Conservation (phyloP, 2,113 vertebrate genomes). For the Raja brachyura region DNA sequence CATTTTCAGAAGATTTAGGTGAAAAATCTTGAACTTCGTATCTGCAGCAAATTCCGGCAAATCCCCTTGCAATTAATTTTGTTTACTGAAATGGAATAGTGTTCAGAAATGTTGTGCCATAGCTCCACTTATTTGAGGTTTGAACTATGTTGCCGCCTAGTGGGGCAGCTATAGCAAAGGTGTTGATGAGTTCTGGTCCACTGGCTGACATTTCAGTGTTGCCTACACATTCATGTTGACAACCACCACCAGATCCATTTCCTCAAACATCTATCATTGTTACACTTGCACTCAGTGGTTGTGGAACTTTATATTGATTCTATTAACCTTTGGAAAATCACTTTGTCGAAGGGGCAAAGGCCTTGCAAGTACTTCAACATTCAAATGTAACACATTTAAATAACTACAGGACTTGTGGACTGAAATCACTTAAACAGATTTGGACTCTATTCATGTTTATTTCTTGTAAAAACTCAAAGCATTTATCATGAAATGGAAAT, state of each 20-base stretch:
- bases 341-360: neutral
- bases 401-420: neutral
- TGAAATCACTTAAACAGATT: neutral
- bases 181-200: neutral
- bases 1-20: too few relatives aligned
- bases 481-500: neutral
- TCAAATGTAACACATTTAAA: neutral
- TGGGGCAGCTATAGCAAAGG: neutral
- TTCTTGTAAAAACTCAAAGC: neutral
- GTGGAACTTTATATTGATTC: neutral
- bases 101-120: too few relatives aligned
- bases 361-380: neutral
- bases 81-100: too few relatives aligned
- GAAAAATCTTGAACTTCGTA: too few relatives aligned
- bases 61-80: too few relatives aligned
- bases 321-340: neutral
- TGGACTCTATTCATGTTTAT: neutral
- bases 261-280: constrained; percentile 8
- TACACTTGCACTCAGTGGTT: neutral
- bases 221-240: neutral
- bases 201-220: neutral
- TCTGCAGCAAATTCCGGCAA: too few relatives aligned
- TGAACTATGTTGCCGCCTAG: neutral
- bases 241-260: neutral
- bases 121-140: neutral